These are phyloP conservation scores for Catharus fuscescens DNA, from an alignment of 2,113 vertebrate genomes.

Conservation along the genomic window DNA sequence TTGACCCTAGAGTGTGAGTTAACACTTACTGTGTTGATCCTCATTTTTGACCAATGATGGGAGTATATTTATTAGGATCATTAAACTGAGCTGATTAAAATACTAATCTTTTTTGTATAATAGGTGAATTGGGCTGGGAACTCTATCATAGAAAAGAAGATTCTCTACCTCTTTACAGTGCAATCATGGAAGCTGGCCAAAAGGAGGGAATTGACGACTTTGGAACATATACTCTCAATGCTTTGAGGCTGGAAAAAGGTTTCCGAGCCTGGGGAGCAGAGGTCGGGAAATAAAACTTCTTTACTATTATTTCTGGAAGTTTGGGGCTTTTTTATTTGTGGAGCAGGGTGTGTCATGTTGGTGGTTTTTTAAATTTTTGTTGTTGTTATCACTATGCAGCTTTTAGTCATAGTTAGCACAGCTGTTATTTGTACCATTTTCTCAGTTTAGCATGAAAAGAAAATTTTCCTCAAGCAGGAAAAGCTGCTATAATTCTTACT, in stretches of 20 bases:
- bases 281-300: slow-evolving; percentile 72
- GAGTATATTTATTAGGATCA: not conserved
- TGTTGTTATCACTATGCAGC: not conserved
- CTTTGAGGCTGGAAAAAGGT: slow-evolving; percentile 91
- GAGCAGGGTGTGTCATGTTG: accelerated
- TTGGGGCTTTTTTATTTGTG: not conserved
- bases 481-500: not conserved
- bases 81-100: not conserved
- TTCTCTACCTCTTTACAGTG: slow-evolving; percentile 80
- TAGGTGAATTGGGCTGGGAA: slow-evolving; percentile 98
- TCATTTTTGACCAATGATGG: not conserved
- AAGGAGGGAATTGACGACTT: slow-evolving; percentile 93
- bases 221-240: slow-evolving; percentile 90
- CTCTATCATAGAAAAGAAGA: slow-evolving; percentile 87
- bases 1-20: not conserved
- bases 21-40: not conserved
- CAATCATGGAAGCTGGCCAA: slow-evolving; percentile 89
- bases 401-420: not conserved
- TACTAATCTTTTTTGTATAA: not conserved
- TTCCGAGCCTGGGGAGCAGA: slow-evolving; percentile 97
- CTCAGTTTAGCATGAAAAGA: not conserved
- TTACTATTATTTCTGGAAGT: not conserved
- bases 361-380: not conserved
- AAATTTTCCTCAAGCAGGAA: not conserved
- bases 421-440: not conserved